Base-by-base conservation (phyloP, 2,113 vertebrate genomes). In the Petromus typicus region DNA sequence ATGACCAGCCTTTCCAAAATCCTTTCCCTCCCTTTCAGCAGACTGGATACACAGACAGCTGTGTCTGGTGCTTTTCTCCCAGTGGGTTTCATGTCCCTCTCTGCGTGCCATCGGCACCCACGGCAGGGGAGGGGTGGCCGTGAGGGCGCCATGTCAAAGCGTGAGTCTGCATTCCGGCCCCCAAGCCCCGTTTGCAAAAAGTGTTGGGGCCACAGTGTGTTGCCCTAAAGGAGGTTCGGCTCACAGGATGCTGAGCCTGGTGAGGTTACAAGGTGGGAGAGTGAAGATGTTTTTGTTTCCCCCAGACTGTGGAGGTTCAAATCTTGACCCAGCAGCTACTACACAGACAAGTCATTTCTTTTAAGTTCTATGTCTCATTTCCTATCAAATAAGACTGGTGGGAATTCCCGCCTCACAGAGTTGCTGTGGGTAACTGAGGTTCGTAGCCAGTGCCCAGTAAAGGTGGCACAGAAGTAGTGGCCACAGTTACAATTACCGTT, bases 331-430 rank as follows among this genome's bases (percentile, higher is more conserved):
- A 6, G 27, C 40, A 25, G 23, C 32, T 59, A 40, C n/a, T 12
- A 23, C 11, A 27, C 0, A 30, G 61, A 81, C 5, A 71, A 48
- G 25, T 73, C 66, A 25, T 48, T 48, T 63, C 37, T 48, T 20
- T 51, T 54, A 20, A 78, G 37, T 79, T 25, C 75, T 51, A 3
- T 27, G 43, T 17, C 82, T 97, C 82, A 57, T 95, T 83, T 73
- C 45, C 73, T 83, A 1, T 51, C 86, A 79, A 73, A 76, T 81
- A 57, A 78, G 23, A n/a, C 9, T 13, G 5, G 43, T 82, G 22
- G 75, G 8, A 80, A 45, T 10, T 86, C 22, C 51, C 13, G 4
- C 51, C 32, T 30, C 25, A 25, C 27, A 90, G 51, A 48, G 20
- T 59, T 56, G 56, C 10, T 32, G 20, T 40, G 32, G 30, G 7